These are phyloP conservation scores for Noctua fimbriata DNA, from an alignment of 2,888 invertebrate species.

Conservation along the genomic window DNA sequence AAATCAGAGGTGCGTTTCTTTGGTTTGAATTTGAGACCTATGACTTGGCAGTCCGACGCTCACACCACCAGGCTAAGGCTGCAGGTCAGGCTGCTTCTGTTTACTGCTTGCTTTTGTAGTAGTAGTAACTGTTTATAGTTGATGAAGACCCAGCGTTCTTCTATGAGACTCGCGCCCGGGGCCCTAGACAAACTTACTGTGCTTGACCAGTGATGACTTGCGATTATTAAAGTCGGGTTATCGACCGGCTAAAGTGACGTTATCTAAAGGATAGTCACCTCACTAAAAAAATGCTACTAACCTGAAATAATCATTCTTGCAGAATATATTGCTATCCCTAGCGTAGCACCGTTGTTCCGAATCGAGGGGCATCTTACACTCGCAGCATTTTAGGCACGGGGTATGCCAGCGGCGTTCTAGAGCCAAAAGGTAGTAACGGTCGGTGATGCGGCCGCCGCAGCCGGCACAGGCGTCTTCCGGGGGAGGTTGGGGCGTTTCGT, in stretches of 20 bases:
- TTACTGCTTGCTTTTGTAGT: background rate
- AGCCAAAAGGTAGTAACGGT: constrained; percentile 97
- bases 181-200: background rate
- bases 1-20: too few species aligned
- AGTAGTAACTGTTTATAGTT: background rate
- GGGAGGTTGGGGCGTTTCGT: constrained; percentile 85
- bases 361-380: constrained; percentile 97
- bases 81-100: too few species aligned
- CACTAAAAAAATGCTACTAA: constrained; percentile 86
- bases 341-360: constrained; percentile 98
- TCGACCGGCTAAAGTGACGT: background rate
- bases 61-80: background rate
- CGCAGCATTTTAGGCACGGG: constrained; percentile 96
- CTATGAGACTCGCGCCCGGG: background rate
- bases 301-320: constrained; percentile 99
- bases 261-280: background rate
- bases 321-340: constrained; percentile 97
- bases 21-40: too few species aligned
- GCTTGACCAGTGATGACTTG: background rate
- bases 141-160: background rate
- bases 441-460: constrained; percentile 96
- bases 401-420: constrained; percentile 98
- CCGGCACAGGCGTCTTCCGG: constrained; percentile 94
- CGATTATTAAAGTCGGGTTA: background rate
- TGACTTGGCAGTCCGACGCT: background rate